phyloP scores from a whole-genome alignment of 2,888 invertebrate species.

The Drosophila birchii region DNA sequence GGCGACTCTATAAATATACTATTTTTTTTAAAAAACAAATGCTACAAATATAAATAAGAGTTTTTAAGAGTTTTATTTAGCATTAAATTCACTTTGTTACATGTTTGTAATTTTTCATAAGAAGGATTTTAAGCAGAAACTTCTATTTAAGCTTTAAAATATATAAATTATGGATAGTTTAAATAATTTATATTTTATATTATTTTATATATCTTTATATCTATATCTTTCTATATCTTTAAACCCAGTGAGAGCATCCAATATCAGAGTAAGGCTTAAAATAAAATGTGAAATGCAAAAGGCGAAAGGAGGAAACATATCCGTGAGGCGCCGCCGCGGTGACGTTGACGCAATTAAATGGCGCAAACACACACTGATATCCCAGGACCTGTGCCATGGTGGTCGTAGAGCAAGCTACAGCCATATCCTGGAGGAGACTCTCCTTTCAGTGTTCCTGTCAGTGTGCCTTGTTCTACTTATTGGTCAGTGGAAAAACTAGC shows the following conservation, averaged over 20 bases:
- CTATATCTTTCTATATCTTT: not conserved
- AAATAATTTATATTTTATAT: not conserved
- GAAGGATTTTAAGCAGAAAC: not conserved
- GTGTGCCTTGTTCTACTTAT: conserved; percentile 7
- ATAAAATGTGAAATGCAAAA: conserved; percentile 9
- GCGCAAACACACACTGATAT: conserved; percentile 17
- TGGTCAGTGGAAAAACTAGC: conserved; percentile 1
- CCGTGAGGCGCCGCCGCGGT: conserved; percentile 35
- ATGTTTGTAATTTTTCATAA: too few relatives aligned
- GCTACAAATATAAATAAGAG: too few relatives aligned
- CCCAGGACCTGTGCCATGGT: not conserved
- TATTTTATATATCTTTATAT: not conserved
- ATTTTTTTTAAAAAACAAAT: not conserved
- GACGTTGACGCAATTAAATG: conserved; percentile 55
- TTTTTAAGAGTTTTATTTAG: not conserved
- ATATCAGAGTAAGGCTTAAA: conserved; percentile 21
- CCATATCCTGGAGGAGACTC: conserved; percentile 16
- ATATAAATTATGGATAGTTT: not conserved
- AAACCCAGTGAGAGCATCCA: not conserved
- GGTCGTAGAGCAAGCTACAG: not conserved
- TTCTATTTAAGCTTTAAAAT: not conserved
- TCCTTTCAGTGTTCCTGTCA: conserved; percentile 16
- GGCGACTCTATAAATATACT: not conserved
- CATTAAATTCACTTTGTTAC: too few relatives aligned
- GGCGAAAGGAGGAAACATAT: conserved; percentile 39